These are phyloP conservation scores for Menidia beryllina DNA, from an alignment of 2,113 vertebrate species.

Conservation along the genomic window DNA sequence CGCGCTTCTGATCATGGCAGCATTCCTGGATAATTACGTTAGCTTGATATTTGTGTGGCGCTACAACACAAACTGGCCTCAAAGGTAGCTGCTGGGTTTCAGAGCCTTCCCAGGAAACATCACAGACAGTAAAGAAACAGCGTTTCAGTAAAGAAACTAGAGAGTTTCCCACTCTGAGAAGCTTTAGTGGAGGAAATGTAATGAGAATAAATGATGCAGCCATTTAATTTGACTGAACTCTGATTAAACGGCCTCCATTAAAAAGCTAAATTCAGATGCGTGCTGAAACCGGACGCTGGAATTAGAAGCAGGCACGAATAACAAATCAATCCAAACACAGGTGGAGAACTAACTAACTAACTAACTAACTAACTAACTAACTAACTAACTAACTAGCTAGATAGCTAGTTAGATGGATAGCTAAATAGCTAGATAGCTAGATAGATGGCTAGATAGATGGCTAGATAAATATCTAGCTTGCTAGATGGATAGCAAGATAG, in stretches of 20 bases:
- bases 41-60: neutral
- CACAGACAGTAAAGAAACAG: neutral
- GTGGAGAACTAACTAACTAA: conserved; percentile 1
- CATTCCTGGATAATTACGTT: neutral
- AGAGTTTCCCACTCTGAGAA: neutral
- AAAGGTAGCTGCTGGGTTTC: neutral
- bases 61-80: too few species aligned
- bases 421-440: too few species aligned
- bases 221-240: too few species aligned
- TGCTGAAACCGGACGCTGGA: neutral
- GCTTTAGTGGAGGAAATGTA: too few species aligned
- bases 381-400: too few species aligned
- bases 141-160: neutral
- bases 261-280: neutral
- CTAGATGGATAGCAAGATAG: too few species aligned
- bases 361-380: too few species aligned
- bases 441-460: too few species aligned
- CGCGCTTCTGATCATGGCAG: neutral
- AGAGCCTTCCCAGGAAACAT: neutral
- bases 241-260: neutral
- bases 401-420: too few species aligned
- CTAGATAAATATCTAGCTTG: too few species aligned
- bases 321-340: conserved; percentile 7
- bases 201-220: too few species aligned
- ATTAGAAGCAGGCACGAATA: neutral